phyloP scores from a whole-genome alignment of 2,888 invertebrate genomes.

The Tenthredo scrophulariae region DNA sequence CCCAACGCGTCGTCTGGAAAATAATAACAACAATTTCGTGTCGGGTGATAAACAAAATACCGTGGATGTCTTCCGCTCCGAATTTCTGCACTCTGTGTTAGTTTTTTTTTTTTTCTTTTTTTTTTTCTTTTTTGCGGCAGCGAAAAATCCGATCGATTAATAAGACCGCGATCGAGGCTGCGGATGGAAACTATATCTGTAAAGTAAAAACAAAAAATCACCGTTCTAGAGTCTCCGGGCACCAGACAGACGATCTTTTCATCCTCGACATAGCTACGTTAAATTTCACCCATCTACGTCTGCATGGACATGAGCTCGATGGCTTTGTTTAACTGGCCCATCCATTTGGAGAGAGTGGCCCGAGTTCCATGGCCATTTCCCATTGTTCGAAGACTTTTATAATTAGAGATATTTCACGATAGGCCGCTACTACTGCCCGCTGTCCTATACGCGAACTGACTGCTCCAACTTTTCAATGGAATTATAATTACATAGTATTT shows the following conservation, averaged over 20 bases:
- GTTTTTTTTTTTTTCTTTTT: no score
- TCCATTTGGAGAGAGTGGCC: constrained; percentile 43
- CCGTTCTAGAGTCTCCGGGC: not conserved
- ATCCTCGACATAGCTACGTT: not conserved
- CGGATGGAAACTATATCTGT: not conserved
- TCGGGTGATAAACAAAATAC: not conserved
- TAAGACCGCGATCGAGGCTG: not conserved
- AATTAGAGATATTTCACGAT: constrained; percentile 65
- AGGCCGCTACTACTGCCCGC: not conserved
- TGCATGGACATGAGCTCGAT: constrained; percentile 33
- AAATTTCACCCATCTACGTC: constrained; percentile 25
- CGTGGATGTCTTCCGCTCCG: not conserved
- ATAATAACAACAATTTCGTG: constrained; percentile 1
- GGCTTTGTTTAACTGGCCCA: constrained; percentile 49
- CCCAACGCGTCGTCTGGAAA: not conserved
- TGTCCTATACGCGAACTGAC: not conserved
- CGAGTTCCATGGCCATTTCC: constrained; percentile 55
- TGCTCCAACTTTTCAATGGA: constrained; percentile 41
- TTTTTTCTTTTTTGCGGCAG: no score
- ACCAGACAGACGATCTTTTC: constrained; percentile 24
- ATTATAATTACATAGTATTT: constrained; percentile 46
- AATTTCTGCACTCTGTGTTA: no score
- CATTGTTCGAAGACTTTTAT: constrained; percentile 74
- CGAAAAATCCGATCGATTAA: not conserved
- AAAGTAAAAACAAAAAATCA: not conserved